Conservation (phyloP, 2,113 vertebrate genomes). For the Thomomys bottae region DNA sequence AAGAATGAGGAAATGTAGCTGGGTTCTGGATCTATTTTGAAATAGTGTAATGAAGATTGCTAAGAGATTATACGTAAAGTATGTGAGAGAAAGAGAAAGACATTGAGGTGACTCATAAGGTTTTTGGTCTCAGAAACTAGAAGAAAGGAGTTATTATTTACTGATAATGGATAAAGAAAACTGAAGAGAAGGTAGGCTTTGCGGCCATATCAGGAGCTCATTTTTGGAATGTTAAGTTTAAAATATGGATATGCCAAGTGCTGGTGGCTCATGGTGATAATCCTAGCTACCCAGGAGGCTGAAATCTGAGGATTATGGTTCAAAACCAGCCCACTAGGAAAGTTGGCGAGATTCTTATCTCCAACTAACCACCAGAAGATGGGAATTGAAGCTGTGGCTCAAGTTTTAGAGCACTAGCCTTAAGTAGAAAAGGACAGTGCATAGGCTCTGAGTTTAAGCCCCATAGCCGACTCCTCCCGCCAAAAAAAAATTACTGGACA, state of each 20-base stretch:
- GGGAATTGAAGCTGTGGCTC: too few species aligned
- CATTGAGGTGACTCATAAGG: not conserved
- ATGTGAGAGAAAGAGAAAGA: too few species aligned
- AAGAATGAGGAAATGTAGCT: not conserved
- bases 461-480: too few species aligned
- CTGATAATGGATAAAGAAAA: not conserved
- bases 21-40: slow-evolving; percentile 33
- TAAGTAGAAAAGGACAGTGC: too few species aligned
- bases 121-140: not conserved
- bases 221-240: slow-evolving; percentile 39
- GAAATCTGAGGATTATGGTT: too few species aligned
- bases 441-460: too few species aligned
- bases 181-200: not conserved
- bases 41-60: not conserved
- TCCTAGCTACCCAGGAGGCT: too few species aligned
- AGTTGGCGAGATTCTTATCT: too few species aligned
- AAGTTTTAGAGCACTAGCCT: too few species aligned
- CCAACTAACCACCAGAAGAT: too few species aligned
- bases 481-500: not conserved
- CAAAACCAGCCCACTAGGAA: too few species aligned
- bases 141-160: not conserved
- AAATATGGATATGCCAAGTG: not conserved
- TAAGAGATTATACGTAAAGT: not conserved
- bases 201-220: not conserved
- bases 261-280: too few species aligned